phyloP scores from a whole-genome alignment of 2,888 invertebrate species.

The Sarcophaga rosellei region DNA sequence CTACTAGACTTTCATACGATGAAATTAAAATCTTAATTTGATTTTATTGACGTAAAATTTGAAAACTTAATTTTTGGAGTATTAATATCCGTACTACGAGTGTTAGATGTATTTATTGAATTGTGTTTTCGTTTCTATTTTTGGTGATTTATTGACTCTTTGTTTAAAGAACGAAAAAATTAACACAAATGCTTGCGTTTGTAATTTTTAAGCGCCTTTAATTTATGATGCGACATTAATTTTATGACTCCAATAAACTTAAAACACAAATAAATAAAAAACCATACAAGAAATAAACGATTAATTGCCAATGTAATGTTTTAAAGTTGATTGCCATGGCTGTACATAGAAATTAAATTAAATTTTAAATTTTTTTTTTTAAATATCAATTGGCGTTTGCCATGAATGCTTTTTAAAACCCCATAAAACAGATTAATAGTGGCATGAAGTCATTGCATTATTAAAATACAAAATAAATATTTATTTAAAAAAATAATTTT shows the following conservation, averaged over 20 bases:
- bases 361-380: too few relatives aligned
- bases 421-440: too few relatives aligned
- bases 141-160: slow-evolving; percentile 59
- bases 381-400: too few relatives aligned
- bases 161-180: slow-evolving; percentile 13
- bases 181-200: slow-evolving; percentile 15
- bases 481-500: too few relatives aligned
- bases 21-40: too few relatives aligned
- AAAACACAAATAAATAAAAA: background rate
- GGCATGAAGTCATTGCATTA: too few relatives aligned
- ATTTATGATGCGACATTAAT: slow-evolving; percentile 76
- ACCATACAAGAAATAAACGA: background rate
- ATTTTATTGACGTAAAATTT: too few relatives aligned
- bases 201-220: slow-evolving; percentile 75
- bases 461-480: too few relatives aligned
- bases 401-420: too few relatives aligned
- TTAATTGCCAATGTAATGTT: slow-evolving; percentile 5
- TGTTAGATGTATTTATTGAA: background rate
- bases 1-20: too few relatives aligned
- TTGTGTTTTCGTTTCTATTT: slow-evolving; percentile 4
- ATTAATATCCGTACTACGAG: background rate
- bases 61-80: too few relatives aligned
- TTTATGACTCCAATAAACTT: slow-evolving; percentile 72
- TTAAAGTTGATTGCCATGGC: background rate
- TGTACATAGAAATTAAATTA: too few relatives aligned